Conservation (phyloP, 2,113 vertebrate genomes). For the Pedetes capensis region DNA sequence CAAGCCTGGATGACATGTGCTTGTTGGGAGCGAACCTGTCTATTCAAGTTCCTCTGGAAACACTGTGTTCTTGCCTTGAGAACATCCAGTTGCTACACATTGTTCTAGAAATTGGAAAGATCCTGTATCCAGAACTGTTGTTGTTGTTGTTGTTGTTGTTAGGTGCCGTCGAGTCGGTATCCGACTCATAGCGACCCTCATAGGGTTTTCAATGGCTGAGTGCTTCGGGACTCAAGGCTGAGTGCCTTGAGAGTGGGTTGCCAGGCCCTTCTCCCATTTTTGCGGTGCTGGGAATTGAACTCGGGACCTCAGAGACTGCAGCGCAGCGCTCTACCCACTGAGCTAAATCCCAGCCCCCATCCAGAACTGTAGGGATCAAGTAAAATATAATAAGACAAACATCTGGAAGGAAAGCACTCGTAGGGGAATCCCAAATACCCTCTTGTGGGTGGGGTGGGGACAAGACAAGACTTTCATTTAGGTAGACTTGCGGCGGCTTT, state of each 20-base stretch:
- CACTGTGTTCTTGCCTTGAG: background rate
- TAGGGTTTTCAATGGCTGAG: too few species aligned
- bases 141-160: too few species aligned
- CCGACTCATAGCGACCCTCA: too few species aligned
- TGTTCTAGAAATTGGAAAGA: background rate
- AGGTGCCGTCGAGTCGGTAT: too few species aligned
- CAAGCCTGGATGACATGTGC: background rate
- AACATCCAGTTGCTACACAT: background rate
- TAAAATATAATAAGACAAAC: constrained; percentile 1
- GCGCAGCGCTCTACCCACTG: too few species aligned
- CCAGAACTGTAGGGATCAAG: background rate
- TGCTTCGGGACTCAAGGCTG: too few species aligned
- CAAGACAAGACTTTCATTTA: background rate
- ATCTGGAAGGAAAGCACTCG: background rate
- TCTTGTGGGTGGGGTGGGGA: background rate
- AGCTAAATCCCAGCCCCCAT: too few species aligned
- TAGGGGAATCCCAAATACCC: constrained; percentile 21
- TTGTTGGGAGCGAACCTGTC: background rate
- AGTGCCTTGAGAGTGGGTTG: too few species aligned
- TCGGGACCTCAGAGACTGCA: too few species aligned
- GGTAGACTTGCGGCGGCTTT: background rate
- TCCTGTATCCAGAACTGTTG: too few species aligned
- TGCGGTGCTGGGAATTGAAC: too few species aligned
- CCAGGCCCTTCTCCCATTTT: too few species aligned
- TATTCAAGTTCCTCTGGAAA: constrained; percentile 34